phyloP scores from a whole-genome alignment of 1,140 invertebrate genomes.

The Caenorhabditis inopinata region DNA sequence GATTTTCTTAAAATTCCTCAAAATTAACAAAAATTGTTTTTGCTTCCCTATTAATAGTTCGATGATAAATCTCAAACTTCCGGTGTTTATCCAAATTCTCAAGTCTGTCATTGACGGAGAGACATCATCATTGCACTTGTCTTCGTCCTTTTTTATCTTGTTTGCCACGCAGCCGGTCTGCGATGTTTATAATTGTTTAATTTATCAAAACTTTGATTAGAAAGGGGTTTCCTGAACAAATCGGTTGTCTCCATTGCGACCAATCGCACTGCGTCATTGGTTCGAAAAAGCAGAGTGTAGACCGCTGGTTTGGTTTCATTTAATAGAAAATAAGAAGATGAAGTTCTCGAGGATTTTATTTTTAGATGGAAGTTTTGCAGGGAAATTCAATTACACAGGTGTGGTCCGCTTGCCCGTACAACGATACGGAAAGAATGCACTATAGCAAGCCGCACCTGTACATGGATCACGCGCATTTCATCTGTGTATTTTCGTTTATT shows the following conservation, averaged over 20 bases:
- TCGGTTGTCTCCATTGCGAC: neutral
- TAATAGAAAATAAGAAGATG: neutral
- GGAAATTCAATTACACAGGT: no score
- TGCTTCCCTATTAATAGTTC: no score
- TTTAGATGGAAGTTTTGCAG: neutral
- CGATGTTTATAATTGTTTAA: conserved; percentile 30
- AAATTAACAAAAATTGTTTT: neutral
- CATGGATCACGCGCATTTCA: no score
- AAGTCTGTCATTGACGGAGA: neutral
- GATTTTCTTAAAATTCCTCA: no score
- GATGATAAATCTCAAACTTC: conserved; percentile 10
- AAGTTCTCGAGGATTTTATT: neutral
- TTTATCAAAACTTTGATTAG: no score
- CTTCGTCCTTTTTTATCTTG: neutral
- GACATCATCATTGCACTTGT: neutral
- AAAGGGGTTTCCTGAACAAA: conserved; percentile 28
- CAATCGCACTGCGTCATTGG: conserved; percentile 3
- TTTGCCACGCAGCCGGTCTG: conserved; percentile 1
- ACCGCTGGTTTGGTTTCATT: neutral
- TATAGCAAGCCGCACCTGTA: no score
- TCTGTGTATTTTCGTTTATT: no score
- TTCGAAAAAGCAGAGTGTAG: neutral
- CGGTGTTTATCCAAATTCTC: neutral
- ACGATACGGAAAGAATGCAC: no score
- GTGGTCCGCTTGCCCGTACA: no score